Conservation (phyloP, 2,113 vertebrate species). For the Bucco capensis region DNA sequence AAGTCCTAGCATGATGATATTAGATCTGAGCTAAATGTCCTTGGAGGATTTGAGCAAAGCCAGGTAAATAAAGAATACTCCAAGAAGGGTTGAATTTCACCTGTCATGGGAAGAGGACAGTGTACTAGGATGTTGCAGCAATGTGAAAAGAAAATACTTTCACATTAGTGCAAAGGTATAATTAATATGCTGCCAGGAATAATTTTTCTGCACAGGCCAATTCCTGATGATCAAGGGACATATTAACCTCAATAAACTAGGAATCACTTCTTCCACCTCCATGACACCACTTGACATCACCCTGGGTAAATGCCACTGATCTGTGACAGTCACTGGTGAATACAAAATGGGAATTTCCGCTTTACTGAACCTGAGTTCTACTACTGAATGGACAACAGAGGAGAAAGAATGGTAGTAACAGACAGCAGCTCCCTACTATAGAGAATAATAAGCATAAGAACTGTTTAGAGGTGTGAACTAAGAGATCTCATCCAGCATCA, state of each 20-base stretch:
- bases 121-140: background rate
- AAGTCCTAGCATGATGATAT: background rate
- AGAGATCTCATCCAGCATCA: background rate
- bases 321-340: background rate
- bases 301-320: background rate
- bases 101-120: background rate
- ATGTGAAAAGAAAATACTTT: conserved; percentile 7
- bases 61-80: background rate
- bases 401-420: background rate
- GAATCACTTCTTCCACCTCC: background rate
- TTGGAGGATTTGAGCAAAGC: background rate
- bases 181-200: background rate
- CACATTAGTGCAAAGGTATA: background rate
- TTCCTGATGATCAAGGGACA: conserved; percentile 12
- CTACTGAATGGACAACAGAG: background rate
- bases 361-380: background rate
- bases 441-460: background rate
- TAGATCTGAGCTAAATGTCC: background rate
- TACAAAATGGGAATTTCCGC: background rate
- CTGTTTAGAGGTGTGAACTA: background rate
- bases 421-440: background rate
- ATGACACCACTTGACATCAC: background rate
- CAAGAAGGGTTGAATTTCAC: background rate
- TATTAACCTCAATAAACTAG: conserved; percentile 56
- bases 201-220: background rate